phyloP scores from a whole-genome alignment of 2,888 invertebrate genomes.

The Muschampia plurimacula region DNA sequence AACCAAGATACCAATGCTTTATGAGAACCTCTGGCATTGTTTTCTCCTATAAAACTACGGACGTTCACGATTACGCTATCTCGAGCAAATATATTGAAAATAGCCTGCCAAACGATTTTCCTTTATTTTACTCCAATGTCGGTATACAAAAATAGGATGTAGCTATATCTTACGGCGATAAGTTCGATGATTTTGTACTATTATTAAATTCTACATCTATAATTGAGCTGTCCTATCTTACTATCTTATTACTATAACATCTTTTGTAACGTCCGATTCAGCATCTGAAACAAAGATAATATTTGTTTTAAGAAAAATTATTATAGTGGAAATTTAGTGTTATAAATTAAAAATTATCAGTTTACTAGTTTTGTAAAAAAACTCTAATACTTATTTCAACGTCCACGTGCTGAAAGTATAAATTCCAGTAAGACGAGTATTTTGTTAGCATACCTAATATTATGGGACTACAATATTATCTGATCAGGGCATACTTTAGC shows the following conservation, averaged over 20 bases:
- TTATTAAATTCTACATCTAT: conserved; percentile 41
- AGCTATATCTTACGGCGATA: conserved; percentile 52
- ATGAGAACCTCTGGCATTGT: conserved; percentile 79
- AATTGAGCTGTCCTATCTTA: conserved; percentile 44
- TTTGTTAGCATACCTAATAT: too few species aligned
- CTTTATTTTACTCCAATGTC: conserved; percentile 47
- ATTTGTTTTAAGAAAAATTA: not conserved
- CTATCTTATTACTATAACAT: conserved; percentile 65
- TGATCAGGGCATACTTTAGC: too few species aligned
- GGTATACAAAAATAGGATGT: conserved; percentile 46
- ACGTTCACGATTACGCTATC: conserved; percentile 68
- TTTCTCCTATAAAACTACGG: conserved; percentile 68
- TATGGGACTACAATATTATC: too few species aligned
- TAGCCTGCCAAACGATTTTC: conserved; percentile 57
- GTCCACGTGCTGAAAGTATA: too few species aligned
- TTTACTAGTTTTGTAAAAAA: too few species aligned
- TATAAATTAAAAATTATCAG: too few species aligned
- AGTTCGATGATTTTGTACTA: conserved; percentile 81
- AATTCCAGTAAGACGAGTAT: too few species aligned
- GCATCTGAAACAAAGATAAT: conserved; percentile 76
- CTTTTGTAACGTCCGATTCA: conserved; percentile 78
- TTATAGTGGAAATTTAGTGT: too few species aligned
- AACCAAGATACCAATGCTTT: conserved; percentile 82
- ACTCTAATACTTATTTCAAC: too few species aligned
- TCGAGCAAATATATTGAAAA: conserved; percentile 68